Evolutionary conservation across 2,888 invertebrate genomes (phyloP), one percentile per base, ranked within the genome.

Genomic region (Esperia sulphurella): DNA sequence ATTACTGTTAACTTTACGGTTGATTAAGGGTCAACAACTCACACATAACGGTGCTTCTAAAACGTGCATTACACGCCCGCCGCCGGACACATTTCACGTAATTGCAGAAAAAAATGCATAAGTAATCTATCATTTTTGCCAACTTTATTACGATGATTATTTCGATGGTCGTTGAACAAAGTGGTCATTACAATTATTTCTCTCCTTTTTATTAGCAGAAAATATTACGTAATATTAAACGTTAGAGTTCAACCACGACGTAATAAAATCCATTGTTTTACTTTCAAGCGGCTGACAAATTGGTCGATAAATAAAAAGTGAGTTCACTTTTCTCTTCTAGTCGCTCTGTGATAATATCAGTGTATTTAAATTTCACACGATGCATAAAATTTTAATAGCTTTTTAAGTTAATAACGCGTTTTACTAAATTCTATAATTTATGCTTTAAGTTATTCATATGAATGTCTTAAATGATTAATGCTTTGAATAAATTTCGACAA

Each of bases 1-100:
- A 76, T 75, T 77, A 86, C 86, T 77, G 85, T 84, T 86, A 85
- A 53, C 63, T 79, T 73, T 71, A 78, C 78, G 70, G 77, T 73
- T 77, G 71, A 80, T 81, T 78, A 71, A 61, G 69, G 80, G 81
- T 79, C 83, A 72, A 73, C 71, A 68, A 67, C 78, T 65, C 60
- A 56, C 78, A 65, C 60, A 56, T 71, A 75, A 78, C 77, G 73
- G 77, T 61, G 58, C 60, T 58, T 57, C 56, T 60, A 57, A 57
- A 54, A 61, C 52, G 57, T 61, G 56, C 63, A 64, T 62, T 63
- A 62, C 57, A 21, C 41, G 44, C 38, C 55, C 52, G 43, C 31
- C 37, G 47, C 21, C 31, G 41, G 48, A 21, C 50, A 51, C 50
- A 53, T 54, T 43, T 45, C 12, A 35, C 39, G 8, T 14, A 29